Evolutionary conservation across 2,113 vertebrate species (phyloP).

Genomic region (Scalopus aquaticus): DNA sequence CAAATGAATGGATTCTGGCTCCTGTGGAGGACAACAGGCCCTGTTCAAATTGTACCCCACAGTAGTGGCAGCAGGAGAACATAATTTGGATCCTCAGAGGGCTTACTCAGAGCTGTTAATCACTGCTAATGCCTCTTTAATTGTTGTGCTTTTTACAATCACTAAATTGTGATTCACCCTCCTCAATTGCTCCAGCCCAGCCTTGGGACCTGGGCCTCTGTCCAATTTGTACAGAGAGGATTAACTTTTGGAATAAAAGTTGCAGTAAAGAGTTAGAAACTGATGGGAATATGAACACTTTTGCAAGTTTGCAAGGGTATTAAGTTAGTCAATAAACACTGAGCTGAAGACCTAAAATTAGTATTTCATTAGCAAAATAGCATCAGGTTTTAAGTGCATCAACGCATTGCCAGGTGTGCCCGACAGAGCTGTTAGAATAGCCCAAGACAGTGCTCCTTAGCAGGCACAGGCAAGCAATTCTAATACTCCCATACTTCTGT

Average conservation of each 20-base stretch:
- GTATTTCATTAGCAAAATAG: background rate
- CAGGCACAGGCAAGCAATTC: background rate
- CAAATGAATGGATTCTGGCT: background rate
- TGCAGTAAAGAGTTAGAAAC: background rate
- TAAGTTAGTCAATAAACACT: background rate
- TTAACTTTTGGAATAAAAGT: background rate
- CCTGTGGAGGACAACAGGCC: background rate
- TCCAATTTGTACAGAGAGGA: background rate
- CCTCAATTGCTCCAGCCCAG: background rate
- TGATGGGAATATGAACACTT: background rate
- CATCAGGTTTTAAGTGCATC: background rate
- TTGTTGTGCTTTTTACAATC: background rate
- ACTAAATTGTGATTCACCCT: background rate
- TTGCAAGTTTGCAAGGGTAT: background rate
- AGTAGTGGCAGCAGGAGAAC: background rate
- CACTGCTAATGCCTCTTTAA: conserved; percentile 35
- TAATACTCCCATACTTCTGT: background rate
- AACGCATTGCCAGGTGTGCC: background rate
- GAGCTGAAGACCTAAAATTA: background rate
- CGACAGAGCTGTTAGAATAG: background rate
- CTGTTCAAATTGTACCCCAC: background rate
- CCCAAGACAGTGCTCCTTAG: background rate
- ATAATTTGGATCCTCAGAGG: background rate
- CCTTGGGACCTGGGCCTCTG: background rate
- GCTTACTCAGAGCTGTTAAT: conserved; percentile 41